Conservation (phyloP, 1,140 invertebrate species). For the Cydia pomonella region DNA sequence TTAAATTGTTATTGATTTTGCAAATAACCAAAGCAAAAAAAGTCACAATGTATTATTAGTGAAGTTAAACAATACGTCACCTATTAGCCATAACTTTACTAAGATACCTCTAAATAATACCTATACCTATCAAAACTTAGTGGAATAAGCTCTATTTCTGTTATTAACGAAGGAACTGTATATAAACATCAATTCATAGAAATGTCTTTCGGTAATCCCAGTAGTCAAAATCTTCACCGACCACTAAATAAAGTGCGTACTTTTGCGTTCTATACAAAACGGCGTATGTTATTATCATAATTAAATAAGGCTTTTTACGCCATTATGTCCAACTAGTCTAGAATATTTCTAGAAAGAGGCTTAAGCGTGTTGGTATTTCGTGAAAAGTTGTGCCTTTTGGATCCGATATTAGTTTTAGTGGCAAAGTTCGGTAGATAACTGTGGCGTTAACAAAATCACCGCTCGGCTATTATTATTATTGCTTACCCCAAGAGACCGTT, state of each 20-base stretch:
- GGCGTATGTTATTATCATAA: background rate
- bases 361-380: background rate
- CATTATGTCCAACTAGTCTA: background rate
- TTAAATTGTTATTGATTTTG: too few relatives aligned
- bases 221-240: background rate
- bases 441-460: conserved; percentile 43
- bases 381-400: background rate
- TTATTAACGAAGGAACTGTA: too few relatives aligned
- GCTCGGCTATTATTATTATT: background rate
- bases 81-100: too few relatives aligned
- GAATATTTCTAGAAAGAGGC: background rate
- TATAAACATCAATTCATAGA: background rate
- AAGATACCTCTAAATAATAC: too few relatives aligned
- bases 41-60: too few relatives aligned
- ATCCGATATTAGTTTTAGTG: conserved; percentile 19
- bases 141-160: too few relatives aligned
- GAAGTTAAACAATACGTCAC: too few relatives aligned
- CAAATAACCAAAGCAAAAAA: too few relatives aligned
- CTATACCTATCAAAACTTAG: too few relatives aligned
- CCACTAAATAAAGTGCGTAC: background rate
- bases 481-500: background rate
- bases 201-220: background rate
- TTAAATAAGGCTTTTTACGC: background rate
- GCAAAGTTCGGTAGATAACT: conserved; percentile 39
- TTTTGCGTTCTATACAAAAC: background rate